These are phyloP conservation scores for Notocelia uddmanniana DNA, from an alignment of 2,888 invertebrate genomes.

Conservation along the genomic window DNA sequence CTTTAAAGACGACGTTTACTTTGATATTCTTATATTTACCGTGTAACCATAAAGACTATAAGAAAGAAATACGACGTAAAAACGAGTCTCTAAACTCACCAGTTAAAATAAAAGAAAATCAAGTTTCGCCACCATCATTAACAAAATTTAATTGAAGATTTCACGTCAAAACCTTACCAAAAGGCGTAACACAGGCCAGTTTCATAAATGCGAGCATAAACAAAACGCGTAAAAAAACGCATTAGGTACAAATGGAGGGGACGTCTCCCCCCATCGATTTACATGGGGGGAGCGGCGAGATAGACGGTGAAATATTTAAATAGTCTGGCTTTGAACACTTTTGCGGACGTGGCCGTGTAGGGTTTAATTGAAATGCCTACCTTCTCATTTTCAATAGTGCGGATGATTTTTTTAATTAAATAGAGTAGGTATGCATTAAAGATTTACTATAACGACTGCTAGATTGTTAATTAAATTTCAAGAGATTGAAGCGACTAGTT, in stretches of 20 bases:
- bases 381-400: conserved; percentile 22
- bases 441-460: neutral
- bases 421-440: neutral
- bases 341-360: conserved; percentile 48
- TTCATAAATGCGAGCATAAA: conserved; percentile 71
- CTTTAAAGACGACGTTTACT: neutral
- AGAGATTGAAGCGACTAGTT: neutral
- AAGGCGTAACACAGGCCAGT: conserved; percentile 52
- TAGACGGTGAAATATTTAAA: conserved; percentile 67
- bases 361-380: conserved; percentile 51
- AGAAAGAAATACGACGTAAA: neutral
- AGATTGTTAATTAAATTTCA: neutral
- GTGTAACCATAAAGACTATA: neutral
- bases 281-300: conserved; percentile 56
- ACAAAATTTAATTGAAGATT: conserved; percentile 26
- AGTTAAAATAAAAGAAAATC: neutral
- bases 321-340: conserved; percentile 60
- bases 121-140: neutral
- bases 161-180: conserved; percentile 2
- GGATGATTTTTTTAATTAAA: neutral
- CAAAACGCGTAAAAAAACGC: conserved; percentile 61
- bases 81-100: neutral
- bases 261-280: conserved; percentile 68
- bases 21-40: no score
- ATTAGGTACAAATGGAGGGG: conserved; percentile 56